Percentiles rank a stretch among this genome's conserved stretches.
Evolutionary conservation across 2,113 vertebrate genomes (phyloP).

Genomic region (Oncorhynchus kisutch): DNA sequence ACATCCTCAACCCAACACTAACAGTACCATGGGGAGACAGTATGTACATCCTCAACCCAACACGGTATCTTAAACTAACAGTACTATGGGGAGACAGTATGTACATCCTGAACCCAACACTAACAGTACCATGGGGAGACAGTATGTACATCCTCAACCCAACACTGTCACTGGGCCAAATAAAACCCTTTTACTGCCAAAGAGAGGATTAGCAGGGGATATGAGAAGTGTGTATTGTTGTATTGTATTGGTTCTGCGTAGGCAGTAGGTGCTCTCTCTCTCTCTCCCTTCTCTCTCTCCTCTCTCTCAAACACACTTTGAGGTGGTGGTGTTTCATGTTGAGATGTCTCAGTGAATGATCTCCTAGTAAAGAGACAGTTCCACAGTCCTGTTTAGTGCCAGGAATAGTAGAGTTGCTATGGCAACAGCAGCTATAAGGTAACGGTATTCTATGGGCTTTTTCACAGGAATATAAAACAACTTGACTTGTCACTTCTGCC

Average conservation of each 20-base stretch:
- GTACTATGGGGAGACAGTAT: too few relatives aligned
- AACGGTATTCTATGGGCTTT: neutral
- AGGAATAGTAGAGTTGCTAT: conserved; percentile 46
- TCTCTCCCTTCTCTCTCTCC: too few relatives aligned
- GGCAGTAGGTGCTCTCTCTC: conserved; percentile 2
- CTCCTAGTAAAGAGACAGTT: conserved; percentile 25
- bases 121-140: too few relatives aligned
- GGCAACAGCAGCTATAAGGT: conserved; percentile 42
- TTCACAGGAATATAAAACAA: neutral
- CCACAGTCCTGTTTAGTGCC: conserved; percentile 35
- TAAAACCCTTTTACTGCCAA: neutral
- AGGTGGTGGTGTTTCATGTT: neutral
- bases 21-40: too few relatives aligned
- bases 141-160: neutral
- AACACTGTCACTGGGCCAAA: neutral
- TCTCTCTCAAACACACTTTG: neutral
- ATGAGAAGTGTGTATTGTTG: conserved; percentile 8
- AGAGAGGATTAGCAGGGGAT: neutral
- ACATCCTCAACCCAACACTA: too few relatives aligned
- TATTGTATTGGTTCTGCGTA: conserved; percentile 1
- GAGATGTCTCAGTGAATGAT: conserved; percentile 23
- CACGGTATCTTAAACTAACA: too few relatives aligned
- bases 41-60: too few relatives aligned
- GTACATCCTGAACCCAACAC: too few relatives aligned
- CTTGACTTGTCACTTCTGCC: neutral